Base-by-base conservation (phyloP, 1,140 invertebrate genomes). In the Drosophila pectinifera region DNA sequence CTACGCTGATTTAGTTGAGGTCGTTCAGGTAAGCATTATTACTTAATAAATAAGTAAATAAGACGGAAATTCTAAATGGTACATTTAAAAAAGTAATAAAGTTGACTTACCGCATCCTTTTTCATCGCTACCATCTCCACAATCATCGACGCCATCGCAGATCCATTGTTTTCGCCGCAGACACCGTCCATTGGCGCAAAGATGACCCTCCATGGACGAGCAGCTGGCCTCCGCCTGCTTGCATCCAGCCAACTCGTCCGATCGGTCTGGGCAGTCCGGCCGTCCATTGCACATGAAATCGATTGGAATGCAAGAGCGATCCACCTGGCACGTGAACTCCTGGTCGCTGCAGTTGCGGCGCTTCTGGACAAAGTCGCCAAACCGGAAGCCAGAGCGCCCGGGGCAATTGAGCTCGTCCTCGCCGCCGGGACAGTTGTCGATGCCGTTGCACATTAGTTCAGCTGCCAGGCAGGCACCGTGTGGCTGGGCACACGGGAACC, bases 241-340 rank as follows among this genome's bases (percentile, higher is more conserved):
- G 82, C 95, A 96, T 5, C 93, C 91, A 0, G 65, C 73, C 3
- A 92, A 90, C 91, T 97, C 96, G 92, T 98, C 98, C 3, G 95
- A 95, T 3, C 93, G 94, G 92, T 97, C 96, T 0, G 94, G 93
- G 92, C 98, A 99, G 82, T 99, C 96, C 5, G 84, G 34, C 0
- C 93, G 92, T 1, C 95, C 94, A 84, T 98, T 95, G 89, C 97
- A 98, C 68, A 97, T 95, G 31, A 94, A 88, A 1, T 92, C 78
- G 0, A 92, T 59, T 0, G 94, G 93, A 26, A 98, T 93, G 82
- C 97, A 98, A 5, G 93, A 93, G 18, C 93, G 93, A 70, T 94
- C 93, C 38, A 68, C 46, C 20, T 93, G 89, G 51, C 95, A 96
- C 28, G 93, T 93, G 68, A 94, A 95, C 48, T 94, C 91, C 2